These are phyloP conservation scores for Antrozous pallidus DNA, from an alignment of 2,797 vertebrate species.

Conservation along the genomic window DNA sequence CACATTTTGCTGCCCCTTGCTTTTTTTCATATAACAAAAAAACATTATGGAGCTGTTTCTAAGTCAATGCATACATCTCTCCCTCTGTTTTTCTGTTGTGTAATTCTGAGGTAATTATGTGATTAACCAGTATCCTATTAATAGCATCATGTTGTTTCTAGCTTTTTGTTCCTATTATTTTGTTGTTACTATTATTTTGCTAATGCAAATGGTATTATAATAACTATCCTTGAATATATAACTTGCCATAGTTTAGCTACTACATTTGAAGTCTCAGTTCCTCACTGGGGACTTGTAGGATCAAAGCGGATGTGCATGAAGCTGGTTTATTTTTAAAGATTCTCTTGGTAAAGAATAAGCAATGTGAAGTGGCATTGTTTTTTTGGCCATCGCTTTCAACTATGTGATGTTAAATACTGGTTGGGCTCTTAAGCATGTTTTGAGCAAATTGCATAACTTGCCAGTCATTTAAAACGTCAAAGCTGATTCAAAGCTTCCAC, in stretches of 20 bases:
- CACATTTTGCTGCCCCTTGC: background rate
- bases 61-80: background rate
- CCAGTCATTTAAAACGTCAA: conserved; percentile 3
- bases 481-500: background rate
- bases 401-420: background rate
- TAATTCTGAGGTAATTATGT: background rate
- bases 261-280: background rate
- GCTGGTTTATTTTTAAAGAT: background rate
- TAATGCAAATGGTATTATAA: background rate
- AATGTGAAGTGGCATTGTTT: background rate
- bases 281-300: background rate
- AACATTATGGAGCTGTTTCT: background rate
- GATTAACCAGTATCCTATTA: background rate
- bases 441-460: background rate
- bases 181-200: background rate
- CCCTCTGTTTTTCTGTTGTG: background rate
- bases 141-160: background rate
- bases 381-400: background rate
- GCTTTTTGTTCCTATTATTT: background rate
- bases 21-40: conserved; percentile 16
- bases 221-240: background rate
- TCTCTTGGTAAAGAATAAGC: background rate
- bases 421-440: background rate
- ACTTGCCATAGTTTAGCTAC: background rate
- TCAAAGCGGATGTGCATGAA: background rate